Evolutionary conservation across 92 coral and sea anemone species (phyloP).

Genomic region (Phenganax stokvisi): DNA sequence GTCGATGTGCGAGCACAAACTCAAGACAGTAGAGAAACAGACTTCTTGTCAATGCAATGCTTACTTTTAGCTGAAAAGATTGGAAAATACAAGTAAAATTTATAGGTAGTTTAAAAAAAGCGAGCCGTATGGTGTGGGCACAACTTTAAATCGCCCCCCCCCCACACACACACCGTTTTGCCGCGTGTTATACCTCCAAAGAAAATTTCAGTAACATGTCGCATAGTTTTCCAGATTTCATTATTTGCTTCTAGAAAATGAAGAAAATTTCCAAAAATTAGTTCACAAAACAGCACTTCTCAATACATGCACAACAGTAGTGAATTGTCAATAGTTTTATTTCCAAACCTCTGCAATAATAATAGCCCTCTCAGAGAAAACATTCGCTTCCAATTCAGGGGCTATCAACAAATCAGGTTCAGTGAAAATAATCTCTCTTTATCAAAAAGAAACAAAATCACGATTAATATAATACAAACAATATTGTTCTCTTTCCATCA

Average conservation of each 20-base stretch:
- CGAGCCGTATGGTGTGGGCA: no score
- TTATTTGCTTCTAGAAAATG: slow-evolving; percentile 36
- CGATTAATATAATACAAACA: not conserved
- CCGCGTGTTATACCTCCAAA: slow-evolving; percentile 49
- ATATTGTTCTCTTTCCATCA: no score
- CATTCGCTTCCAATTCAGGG: slow-evolving; percentile 57
- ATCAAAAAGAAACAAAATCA: not conserved
- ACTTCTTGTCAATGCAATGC: slow-evolving; percentile 56
- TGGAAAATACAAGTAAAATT: not conserved
- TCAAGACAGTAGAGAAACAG: slow-evolving; percentile 72
- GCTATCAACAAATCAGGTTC: slow-evolving; percentile 77
- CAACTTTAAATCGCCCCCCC: no score
- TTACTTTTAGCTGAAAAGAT: slow-evolving; percentile 47
- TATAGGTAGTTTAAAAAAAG: no score
- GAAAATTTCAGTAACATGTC: slow-evolving; percentile 48
- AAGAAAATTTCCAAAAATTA: not conserved
- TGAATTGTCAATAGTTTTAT: no score
- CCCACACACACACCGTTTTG: not conserved
- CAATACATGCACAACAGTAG: no score
- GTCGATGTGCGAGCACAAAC: slow-evolving; percentile 75
- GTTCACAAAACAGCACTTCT: not conserved
- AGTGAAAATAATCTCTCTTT: slow-evolving; percentile 83
- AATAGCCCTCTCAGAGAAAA: slow-evolving; percentile 36
- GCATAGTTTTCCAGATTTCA: slow-evolving; percentile 47
- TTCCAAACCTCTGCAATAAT: slow-evolving; percentile 58